These are phyloP conservation scores for Polia nebulosa DNA, from an alignment of 2,888 invertebrate species.

Conservation along the genomic window DNA sequence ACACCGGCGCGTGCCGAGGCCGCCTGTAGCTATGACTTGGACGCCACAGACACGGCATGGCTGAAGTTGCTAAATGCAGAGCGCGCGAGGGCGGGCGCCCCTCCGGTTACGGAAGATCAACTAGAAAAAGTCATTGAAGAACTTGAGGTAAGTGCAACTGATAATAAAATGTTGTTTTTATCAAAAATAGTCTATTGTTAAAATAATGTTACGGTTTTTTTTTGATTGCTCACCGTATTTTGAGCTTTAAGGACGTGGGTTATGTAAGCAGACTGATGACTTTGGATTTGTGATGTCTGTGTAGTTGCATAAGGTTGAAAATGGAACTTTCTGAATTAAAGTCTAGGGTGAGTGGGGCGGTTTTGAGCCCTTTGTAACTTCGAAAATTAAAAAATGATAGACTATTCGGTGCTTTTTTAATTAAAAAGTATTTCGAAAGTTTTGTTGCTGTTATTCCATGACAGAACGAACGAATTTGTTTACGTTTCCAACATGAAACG, in stretches of 20 bases:
- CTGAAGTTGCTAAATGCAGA: conserved; percentile 96
- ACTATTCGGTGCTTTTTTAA: background rate
- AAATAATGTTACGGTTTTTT: background rate
- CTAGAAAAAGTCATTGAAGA: conserved; percentile 98
- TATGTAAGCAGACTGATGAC: background rate
- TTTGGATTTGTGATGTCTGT: background rate
- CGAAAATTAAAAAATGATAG: background rate
- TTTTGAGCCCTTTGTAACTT: background rate
- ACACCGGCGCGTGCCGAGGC: conserved; percentile 97
- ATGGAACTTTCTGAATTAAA: background rate
- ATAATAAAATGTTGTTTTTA: background rate
- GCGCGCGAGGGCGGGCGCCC: conserved; percentile 94
- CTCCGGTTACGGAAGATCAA: conserved; percentile 95
- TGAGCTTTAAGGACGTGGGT: conserved; percentile 38
- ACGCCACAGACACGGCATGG: conserved; percentile 98
- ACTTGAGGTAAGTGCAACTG: conserved; percentile 92
- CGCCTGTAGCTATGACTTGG: conserved; percentile 98
- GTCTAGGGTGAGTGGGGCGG: background rate
- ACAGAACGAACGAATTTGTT: background rate
- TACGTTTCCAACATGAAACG: background rate
- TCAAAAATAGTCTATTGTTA: background rate
- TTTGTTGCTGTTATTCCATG: background rate
- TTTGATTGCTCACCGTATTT: background rate
- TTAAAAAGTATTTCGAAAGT: background rate
- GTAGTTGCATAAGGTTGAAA: conserved; percentile 24